Base-by-base conservation (phyloP, 2,113 vertebrate species). In the Pavo muticus region DNA sequence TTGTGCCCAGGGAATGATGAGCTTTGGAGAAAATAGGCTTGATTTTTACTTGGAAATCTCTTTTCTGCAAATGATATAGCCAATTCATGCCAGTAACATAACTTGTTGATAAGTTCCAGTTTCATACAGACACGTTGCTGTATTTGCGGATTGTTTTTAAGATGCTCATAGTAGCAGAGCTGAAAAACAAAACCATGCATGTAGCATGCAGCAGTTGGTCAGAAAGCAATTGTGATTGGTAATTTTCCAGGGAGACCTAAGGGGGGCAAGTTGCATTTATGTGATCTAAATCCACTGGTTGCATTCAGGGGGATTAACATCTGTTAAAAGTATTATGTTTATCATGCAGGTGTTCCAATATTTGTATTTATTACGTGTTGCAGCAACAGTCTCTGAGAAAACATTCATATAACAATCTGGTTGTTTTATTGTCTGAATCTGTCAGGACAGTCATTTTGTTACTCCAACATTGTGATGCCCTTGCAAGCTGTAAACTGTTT, bases 291-390 rank as follows among this genome's bases (percentile, higher is more conserved):
- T 95, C 95, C 96, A 96, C 91, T 90, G 86, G 97, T 94, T 11
- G 20, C 93, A 96, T 91, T 94, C 91, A 92, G 75, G 40, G 76
- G 96, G 97, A 98, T 98, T 98, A 98, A 98, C 98, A 98, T 98
- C 98, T 98, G 98, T 96, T 98, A 98, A 98, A 98, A 96, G 97
- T 95, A 97, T 98, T 97, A 97, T 90, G 93, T 95, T 97, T 97
- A 98, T 97, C 95, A 96, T 52, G 95, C 98, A 98, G 98, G 98
- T 98, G 98, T 98, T 98, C 97, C 97, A 98, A 98, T 98, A 98
- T 98, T 98, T 98, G 97, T 97, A 98, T 98, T 98, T 98, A 97
- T 97, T 98, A 97, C 6, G 97, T 98, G 98, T 97, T 98, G 96
- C 97, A 97, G 97, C 95, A 97, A 97, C 92, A 97, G 97, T 94